These are phyloP conservation scores for Cossypha dichroa DNA, from an alignment of 2,797 vertebrate species.

Conservation along the genomic window DNA sequence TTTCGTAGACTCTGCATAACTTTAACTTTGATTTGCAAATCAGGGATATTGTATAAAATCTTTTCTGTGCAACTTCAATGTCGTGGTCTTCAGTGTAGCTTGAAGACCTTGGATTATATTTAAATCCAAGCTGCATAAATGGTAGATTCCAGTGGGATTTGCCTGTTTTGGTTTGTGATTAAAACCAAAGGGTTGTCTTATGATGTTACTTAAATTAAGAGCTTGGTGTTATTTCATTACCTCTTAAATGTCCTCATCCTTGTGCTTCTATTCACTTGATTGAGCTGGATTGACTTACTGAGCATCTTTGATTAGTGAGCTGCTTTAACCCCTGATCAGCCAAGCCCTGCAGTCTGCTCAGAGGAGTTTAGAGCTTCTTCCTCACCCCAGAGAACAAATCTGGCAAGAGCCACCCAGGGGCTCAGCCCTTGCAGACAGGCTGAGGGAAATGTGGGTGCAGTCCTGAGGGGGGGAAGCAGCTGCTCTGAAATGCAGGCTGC, in stretches of 20 bases:
- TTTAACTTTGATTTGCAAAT: background rate
- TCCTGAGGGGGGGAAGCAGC: background rate
- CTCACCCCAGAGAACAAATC: background rate
- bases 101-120: background rate
- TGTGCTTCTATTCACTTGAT: background rate
- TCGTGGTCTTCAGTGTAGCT: background rate
- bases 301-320: background rate
- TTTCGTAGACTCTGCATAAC: background rate
- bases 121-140: background rate
- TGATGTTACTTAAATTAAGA: background rate
- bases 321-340: background rate
- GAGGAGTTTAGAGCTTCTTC: background rate
- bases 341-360: background rate
- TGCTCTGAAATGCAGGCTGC: background rate
- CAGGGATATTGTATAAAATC: background rate
- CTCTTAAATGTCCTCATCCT: background rate
- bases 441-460: fast-evolving
- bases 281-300: background rate
- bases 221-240: background rate
- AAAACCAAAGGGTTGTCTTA: background rate
- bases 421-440: background rate
- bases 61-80: background rate
- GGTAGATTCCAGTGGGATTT: background rate
- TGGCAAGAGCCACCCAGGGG: background rate
- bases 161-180: background rate